Conservation (phyloP, 2,113 vertebrate species). For the Tricholaema leucomelas region DNA sequence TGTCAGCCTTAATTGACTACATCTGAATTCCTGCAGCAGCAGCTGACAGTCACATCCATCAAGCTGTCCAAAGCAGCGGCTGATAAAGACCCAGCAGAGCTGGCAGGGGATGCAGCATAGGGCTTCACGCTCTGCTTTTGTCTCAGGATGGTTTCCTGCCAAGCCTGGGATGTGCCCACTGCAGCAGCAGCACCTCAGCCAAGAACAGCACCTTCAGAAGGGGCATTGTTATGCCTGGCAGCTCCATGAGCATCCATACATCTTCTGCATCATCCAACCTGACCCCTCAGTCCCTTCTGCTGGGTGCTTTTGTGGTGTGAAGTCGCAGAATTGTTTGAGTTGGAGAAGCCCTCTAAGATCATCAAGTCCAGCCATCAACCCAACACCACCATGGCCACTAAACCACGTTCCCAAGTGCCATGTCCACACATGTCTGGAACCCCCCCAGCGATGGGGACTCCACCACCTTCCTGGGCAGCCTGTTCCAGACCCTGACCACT, state of each 20-base stretch:
- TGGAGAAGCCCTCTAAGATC: not conserved
- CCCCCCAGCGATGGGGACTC: too few relatives aligned
- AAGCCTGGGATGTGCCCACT: not conserved
- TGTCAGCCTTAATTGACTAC: slow-evolving; percentile 6
- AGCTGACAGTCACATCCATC: not conserved
- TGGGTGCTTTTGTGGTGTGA: not conserved
- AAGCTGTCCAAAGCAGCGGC: not conserved
- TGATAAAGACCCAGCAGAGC: not conserved
- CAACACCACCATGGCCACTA: too few relatives aligned
- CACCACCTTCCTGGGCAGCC: too few relatives aligned
- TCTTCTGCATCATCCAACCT: rapidly evolving
- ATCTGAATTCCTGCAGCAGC: not conserved
- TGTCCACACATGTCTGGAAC: too few relatives aligned
- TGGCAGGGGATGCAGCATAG: not conserved
- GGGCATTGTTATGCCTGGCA: not conserved
- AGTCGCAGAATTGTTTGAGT: not conserved
- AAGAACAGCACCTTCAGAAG: not conserved
- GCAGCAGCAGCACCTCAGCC: not conserved
- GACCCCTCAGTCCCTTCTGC: not conserved
- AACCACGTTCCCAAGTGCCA: too few relatives aligned
- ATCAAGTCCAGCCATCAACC: too few relatives aligned
- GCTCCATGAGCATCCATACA: rapidly evolving
- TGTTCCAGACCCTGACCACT: too few relatives aligned
- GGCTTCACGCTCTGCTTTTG: not conserved
- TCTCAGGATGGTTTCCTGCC: not conserved